Evolutionary conservation across 2,113 vertebrate genomes (phyloP), one percentile per base, ranked within the genome.

Genomic region (Cinclus mexicanus): DNA sequence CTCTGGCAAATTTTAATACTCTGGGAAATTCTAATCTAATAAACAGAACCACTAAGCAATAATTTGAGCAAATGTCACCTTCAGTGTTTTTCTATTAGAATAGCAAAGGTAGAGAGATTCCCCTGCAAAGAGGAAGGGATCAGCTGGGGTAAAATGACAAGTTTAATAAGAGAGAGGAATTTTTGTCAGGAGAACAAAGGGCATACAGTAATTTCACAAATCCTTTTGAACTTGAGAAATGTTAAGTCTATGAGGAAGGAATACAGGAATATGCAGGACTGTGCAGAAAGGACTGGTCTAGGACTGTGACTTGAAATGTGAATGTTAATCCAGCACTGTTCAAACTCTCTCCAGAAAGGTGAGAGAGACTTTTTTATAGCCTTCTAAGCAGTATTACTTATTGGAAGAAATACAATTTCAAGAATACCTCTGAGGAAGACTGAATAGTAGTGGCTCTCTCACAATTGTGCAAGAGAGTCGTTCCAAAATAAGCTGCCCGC

Each of bases 381-480:
- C 76, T 96, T 93, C 82, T 88, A 61, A 92, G 77, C 90, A 84
- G 77, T 83, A 86, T 81, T 77, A 65, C 80, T 96, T 90, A 41
- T 64, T 77, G 55, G 74, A 85, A 91, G 87, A 95, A 95, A 95
- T 91, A 72, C 84, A 83, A 90, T 94, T 93, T 52, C 79, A 92
- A 79, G 79, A 65, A 65, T 33, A 90, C 65, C 89, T 92, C 64
- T 76, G 41, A 82, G 64, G 49, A 85, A 49, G 24, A 47, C 24
- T 10, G 39, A 75, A 60, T 14, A 60, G 76, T 4, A 63, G 75
- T 49, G 64, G 14, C 42, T 83, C 12, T 49, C 37, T 56, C 52
- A 46, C 12, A 65, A 72, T 10, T 33, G 56, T 60, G 68, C 31
- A 59, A 60, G 41, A 56, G 39, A 84, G 53, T 35, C 70, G 23